Conservation (phyloP, 2,888 invertebrate genomes). For the Watsonalla binaria region DNA sequence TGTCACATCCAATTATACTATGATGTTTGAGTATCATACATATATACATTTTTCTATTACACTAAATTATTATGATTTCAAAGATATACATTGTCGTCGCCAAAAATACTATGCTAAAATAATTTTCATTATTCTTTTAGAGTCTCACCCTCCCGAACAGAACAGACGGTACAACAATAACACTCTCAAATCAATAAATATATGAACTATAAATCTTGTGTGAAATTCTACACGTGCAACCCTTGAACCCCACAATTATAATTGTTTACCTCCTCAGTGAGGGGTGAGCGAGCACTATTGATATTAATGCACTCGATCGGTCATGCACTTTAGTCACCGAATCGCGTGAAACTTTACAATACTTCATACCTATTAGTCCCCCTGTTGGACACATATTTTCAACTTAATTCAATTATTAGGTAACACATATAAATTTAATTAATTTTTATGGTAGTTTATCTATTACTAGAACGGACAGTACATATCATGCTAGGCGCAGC, state of each 20-base stretch:
- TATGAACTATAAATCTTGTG: conserved; percentile 25
- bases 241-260: conserved; percentile 17
- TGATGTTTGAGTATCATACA: conserved; percentile 4
- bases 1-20: conserved; percentile 5
- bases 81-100: too few relatives aligned
- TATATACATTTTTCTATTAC: too few relatives aligned
- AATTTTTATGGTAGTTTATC: not conserved
- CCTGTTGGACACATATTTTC: conserved; percentile 7
- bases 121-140: too few relatives aligned
- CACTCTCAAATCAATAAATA: conserved; percentile 1
- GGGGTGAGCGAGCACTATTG: conserved; percentile 20
- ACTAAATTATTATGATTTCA: too few relatives aligned
- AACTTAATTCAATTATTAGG: not conserved
- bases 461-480: too few relatives aligned
- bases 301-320: conserved; percentile 20
- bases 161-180: conserved; percentile 4
- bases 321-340: conserved; percentile 22
- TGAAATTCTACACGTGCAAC: conserved; percentile 33
- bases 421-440: not conserved
- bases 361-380: conserved; percentile 16
- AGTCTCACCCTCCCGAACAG: too few relatives aligned
- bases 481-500: too few relatives aligned
- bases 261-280: conserved; percentile 8
- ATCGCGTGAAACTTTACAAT: conserved; percentile 21
- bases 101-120: too few relatives aligned